phyloP scores from a whole-genome alignment of 2,113 vertebrate genomes.

The Cygnus buccinator region DNA sequence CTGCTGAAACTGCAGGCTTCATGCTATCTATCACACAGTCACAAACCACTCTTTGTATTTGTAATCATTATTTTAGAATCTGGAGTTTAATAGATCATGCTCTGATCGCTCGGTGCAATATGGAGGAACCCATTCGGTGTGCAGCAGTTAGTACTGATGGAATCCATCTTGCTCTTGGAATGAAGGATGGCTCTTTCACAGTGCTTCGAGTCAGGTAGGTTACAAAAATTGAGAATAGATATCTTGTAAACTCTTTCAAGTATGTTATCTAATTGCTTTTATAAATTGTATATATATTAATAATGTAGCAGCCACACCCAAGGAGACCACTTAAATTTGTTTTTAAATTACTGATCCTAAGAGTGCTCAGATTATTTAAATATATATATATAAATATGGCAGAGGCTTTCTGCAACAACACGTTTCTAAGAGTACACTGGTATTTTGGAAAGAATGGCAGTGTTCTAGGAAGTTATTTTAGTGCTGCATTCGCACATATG shows the following conservation, averaged over 20 bases:
- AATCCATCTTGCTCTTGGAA: conserved; percentile 95
- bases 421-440: not conserved
- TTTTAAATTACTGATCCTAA: not conserved
- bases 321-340: not conserved
- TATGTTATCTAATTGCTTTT: not conserved
- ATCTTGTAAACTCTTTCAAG: not conserved
- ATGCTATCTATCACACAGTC: not conserved
- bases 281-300: not conserved
- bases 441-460: not conserved
- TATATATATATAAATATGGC: not conserved
- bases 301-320: not conserved
- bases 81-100: conserved; percentile 99
- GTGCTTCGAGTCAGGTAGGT: conserved; percentile 93
- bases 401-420: not conserved
- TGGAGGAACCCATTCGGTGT: conserved; percentile 97
- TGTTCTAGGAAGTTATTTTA: not conserved
- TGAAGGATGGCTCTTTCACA: conserved; percentile 99
- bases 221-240: not conserved
- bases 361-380: not conserved
- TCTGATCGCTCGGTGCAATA: conserved; percentile 96
- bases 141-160: conserved; percentile 94
- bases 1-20: not conserved
- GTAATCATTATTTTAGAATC: conserved; percentile 80
- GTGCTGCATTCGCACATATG: not conserved
- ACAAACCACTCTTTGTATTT: not conserved